Percentiles rank a stretch among this genome's conserved stretches.
Conservation (phyloP, 1,140 invertebrate genomes). For the Diachasma alloeum region DNA sequence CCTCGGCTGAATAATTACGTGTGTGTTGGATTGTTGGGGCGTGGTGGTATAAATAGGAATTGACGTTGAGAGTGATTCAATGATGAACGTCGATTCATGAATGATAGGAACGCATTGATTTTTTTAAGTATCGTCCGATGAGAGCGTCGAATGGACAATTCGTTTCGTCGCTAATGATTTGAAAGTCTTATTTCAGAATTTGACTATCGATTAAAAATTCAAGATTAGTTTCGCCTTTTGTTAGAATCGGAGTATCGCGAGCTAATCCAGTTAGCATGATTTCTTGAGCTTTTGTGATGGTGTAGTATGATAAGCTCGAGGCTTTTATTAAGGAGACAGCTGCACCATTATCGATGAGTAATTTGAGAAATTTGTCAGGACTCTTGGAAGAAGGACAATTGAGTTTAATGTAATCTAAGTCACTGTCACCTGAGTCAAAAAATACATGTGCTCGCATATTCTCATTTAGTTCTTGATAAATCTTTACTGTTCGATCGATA, state of each 20-base stretch:
- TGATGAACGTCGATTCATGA: neutral
- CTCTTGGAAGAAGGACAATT: neutral
- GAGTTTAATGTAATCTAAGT: too few species aligned
- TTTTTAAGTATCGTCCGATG: slow-evolving; percentile 7
- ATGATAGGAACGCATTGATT: neutral
- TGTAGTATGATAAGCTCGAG: neutral
- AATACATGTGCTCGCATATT: too few species aligned
- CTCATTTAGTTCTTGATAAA: too few species aligned
- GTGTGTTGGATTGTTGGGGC: neutral
- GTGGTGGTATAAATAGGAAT: neutral
- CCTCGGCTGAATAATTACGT: neutral
- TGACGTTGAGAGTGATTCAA: neutral
- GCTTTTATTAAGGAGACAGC: slow-evolving; percentile 23
- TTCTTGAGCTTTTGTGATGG: slow-evolving; percentile 7
- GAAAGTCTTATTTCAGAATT: neutral
- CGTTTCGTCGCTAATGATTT: slow-evolving; percentile 7
- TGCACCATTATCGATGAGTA: slow-evolving; percentile 27
- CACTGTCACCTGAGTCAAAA: too few species aligned
- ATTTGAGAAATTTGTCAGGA: slow-evolving; percentile 24
- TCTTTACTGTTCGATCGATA: neutral
- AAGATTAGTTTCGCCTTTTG: slow-evolving; percentile 14
- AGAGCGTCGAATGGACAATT: slow-evolving; percentile 26
- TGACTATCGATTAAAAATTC: neutral
- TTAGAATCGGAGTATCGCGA: slow-evolving; percentile 8
- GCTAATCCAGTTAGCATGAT: slow-evolving; percentile 20